Evolutionary conservation across 2,113 vertebrate genomes (phyloP).

Genomic region (Plestiodon gilberti): DNA sequence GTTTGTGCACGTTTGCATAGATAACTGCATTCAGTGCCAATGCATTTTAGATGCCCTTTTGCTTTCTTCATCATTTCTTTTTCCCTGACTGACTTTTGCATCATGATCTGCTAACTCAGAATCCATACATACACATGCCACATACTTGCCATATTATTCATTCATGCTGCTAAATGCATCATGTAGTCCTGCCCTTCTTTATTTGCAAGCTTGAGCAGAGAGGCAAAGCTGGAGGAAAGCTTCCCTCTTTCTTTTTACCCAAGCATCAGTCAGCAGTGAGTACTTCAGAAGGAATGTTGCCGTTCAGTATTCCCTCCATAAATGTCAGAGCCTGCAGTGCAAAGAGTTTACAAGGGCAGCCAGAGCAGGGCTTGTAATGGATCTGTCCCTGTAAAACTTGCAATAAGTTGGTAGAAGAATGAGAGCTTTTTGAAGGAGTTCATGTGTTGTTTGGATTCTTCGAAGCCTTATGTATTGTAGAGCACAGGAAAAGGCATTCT

Average conservation of each 20-base stretch:
- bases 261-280: background rate
- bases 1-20: background rate
- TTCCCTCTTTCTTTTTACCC: background rate
- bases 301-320: background rate
- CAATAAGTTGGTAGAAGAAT: background rate
- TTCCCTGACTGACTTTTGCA: background rate
- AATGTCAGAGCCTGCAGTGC: slow-evolving; percentile 14
- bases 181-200: background rate
- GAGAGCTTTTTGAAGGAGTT: background rate
- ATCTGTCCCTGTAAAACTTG: background rate
- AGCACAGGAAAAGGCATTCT: background rate
- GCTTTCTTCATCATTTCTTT: background rate
- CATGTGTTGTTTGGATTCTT: background rate
- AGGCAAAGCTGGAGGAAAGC: background rate
- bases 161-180: slow-evolving; percentile 20
- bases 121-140: background rate
- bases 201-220: background rate
- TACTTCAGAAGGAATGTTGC: slow-evolving; percentile 14
- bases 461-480: background rate
- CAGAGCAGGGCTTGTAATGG: background rate
- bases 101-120: background rate
- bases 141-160: background rate
- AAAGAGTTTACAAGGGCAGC: slow-evolving; percentile 30
- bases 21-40: background rate
- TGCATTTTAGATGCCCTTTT: slow-evolving; percentile 11